These are phyloP conservation scores for Drosophila percnosoma DNA, from an alignment of 2,888 invertebrate species.

Conservation along the genomic window DNA sequence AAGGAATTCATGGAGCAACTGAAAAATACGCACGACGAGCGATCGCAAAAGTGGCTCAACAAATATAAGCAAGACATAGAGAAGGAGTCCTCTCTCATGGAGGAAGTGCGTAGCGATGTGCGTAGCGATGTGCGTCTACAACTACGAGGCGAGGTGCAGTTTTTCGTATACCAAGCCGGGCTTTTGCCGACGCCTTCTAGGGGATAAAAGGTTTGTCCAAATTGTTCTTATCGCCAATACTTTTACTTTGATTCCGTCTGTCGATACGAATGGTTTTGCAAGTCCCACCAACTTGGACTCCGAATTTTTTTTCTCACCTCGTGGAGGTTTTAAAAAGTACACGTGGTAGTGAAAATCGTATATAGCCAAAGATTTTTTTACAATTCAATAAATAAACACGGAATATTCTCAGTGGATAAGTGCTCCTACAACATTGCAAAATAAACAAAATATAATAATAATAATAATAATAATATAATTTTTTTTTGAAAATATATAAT, in stretches of 20 bases:
- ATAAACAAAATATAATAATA: too few relatives aligned
- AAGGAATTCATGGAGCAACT: slow-evolving; percentile 70
- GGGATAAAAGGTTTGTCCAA: neutral
- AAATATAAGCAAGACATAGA: slow-evolving; percentile 54
- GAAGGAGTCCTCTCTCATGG: slow-evolving; percentile 34
- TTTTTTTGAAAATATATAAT: too few relatives aligned
- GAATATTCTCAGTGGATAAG: too few relatives aligned
- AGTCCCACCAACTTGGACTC: too few relatives aligned
- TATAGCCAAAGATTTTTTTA: too few relatives aligned
- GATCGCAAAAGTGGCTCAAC: slow-evolving; percentile 55
- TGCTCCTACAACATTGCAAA: too few relatives aligned
- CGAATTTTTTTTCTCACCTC: too few relatives aligned
- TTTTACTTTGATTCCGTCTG: neutral
- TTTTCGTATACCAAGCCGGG: neutral
- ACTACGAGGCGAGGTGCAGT: slow-evolving; percentile 53
- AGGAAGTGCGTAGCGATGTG: slow-evolving; percentile 51
- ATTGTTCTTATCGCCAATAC: neutral
- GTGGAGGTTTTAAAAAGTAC: too few relatives aligned
- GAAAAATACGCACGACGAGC: slow-evolving; percentile 46
- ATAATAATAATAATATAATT: too few relatives aligned
- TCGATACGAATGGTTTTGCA: neutral
- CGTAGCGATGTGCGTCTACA: slow-evolving; percentile 50
- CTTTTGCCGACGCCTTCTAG: neutral
- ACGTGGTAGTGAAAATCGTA: too few relatives aligned
- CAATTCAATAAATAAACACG: too few relatives aligned